A percentile compares a stretch with the other conserved stretches of the same genome.
phyloP scores from a whole-genome alignment of 2,888 invertebrate species.

The Hydrotaea cyrtoneurina region DNA sequence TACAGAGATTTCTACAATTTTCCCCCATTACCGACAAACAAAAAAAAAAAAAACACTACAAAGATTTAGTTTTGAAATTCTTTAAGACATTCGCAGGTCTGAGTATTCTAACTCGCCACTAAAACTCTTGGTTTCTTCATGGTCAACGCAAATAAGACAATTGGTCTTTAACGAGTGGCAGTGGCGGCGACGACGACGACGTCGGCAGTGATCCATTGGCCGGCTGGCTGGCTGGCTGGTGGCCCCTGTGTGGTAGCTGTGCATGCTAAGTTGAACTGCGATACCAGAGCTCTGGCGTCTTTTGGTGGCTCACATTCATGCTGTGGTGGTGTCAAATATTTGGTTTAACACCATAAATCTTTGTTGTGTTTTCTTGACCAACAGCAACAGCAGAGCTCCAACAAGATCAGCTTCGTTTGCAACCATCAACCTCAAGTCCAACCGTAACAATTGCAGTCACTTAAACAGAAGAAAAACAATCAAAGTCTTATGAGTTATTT shows the following conservation, averaged over 20 bases:
- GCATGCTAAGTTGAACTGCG: too few relatives aligned
- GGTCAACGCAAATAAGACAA: slow-evolving; percentile 64
- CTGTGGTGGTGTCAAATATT: slow-evolving; percentile 63
- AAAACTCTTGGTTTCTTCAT: slow-evolving; percentile 42
- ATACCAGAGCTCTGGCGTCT: too few relatives aligned
- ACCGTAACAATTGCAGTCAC: background rate
- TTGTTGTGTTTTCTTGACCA: slow-evolving; percentile 21
- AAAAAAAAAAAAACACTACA: too few relatives aligned
- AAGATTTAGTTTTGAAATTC: too few relatives aligned
- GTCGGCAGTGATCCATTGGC: background rate
- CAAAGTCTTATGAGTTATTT: background rate
- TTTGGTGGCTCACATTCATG: slow-evolving; percentile 40
- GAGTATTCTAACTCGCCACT: slow-evolving; percentile 10
- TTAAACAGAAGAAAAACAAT: background rate
- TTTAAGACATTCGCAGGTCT: too few relatives aligned
- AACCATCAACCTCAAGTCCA: slow-evolving; percentile 18
- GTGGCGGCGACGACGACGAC: too few relatives aligned
- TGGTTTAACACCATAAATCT: slow-evolving; percentile 63
- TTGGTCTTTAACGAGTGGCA: slow-evolving; percentile 55
- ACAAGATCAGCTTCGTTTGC: background rate
- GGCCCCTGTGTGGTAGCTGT: too few relatives aligned
- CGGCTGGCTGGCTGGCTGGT: background rate
- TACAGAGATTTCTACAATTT: background rate
- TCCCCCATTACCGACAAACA: background rate
- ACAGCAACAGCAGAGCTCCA: background rate